A percentile compares a stretch with the other conserved stretches of the same genome.
Conservation (phyloP, 2,113 vertebrate genomes). For the Harpagus bidentatus region DNA sequence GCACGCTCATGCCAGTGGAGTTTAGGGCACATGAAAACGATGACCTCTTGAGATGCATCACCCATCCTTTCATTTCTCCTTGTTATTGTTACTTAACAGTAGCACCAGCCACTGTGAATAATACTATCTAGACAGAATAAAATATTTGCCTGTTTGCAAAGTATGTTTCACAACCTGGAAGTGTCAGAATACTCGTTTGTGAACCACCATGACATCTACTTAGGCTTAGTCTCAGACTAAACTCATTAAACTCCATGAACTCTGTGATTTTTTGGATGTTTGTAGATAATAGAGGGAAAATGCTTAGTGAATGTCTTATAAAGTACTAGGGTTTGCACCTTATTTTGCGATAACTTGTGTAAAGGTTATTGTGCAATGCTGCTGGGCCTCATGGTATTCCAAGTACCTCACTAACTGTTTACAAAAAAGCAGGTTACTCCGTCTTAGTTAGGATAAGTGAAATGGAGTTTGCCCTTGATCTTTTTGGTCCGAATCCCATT, state of each 20-base stretch:
- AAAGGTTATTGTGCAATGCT: background rate
- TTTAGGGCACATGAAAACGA: background rate
- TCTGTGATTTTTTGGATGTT: background rate
- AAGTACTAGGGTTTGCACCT: background rate
- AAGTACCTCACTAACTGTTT: background rate
- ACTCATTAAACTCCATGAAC: background rate
- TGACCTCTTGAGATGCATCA: background rate
- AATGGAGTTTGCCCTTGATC: constrained; percentile 2
- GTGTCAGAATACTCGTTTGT: background rate
- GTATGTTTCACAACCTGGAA: background rate
- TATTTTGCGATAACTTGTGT: background rate
- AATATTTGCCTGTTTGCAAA: background rate
- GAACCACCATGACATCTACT: background rate
- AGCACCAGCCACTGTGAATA: background rate
- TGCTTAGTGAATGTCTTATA: background rate
- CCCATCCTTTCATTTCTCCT: background rate
- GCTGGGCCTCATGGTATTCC: fast-evolving
- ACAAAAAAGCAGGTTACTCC: background rate
- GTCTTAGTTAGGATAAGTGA: background rate
- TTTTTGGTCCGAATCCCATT: background rate
- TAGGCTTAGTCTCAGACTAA: background rate
- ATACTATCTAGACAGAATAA: background rate
- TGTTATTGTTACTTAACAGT: background rate
- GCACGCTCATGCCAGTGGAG: background rate
- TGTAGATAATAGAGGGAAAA: background rate